Evolutionary conservation across 1,140 invertebrate species (phyloP), one percentile per base, ranked within the genome.

Genomic region (Drosophila ogumai): DNA sequence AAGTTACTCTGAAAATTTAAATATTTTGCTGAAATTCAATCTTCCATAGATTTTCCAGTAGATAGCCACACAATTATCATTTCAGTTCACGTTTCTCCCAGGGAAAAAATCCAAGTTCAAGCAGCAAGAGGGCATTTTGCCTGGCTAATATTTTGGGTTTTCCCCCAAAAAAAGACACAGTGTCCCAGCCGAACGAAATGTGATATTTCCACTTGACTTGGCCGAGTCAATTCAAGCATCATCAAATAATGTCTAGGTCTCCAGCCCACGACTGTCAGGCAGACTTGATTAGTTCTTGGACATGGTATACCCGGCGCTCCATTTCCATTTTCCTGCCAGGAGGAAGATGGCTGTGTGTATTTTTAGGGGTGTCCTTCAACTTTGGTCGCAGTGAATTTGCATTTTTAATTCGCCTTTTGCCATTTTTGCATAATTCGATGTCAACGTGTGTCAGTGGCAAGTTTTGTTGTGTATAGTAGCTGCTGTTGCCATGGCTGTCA

Each of bases 371-470:
- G 50, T 80, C 64, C 57, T 59, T 57, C 46, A 49, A 59, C 54
- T 65, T 79, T 79, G 75, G 75, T 44, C 67, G 71, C 59, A 60
- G 52, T 47, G 71, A 72, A 90, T 90, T 90, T 90, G 85, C 85
- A 90, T 90, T 90, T 90, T 90, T 90, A 90, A 90, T 87, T 87
- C 77, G 76, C 72, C 73, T 87, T 74, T 87, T 88, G 71, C 82
- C 75, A 54, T 79, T 84, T 88, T 88, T 88, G 84, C 84, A 88
- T 88, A 88, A 88, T 88, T 75, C 72, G 73, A 82, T 82, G 71
- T 65, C 78, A 80, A 85, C 84, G 84, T 90, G 84, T 90, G 84
- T 88, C 84, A 88, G 43, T 31, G 55, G 68, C 38, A 74, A 75
- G 71, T 79, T 77, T 58, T 72, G 67, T 41, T 72, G 68, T 59